Percentiles rank a stretch among this genome's conserved stretches.
These are phyloP conservation scores for Leptura quadrifasciata DNA, from an alignment of 2,888 invertebrate genomes.

Conservation along the genomic window DNA sequence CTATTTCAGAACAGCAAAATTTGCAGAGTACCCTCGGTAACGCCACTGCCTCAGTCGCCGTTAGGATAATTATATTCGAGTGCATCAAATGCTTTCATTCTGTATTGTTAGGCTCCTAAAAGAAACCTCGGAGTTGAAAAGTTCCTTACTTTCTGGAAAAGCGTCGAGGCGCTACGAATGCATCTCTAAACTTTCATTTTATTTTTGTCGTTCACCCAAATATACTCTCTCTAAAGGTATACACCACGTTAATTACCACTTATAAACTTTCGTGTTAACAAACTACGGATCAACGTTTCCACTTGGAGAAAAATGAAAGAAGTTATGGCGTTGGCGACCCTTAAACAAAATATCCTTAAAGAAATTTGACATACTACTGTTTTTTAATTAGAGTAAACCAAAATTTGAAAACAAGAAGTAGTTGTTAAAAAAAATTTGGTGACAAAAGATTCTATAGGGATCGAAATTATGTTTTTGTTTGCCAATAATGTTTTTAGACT, in stretches of 20 bases:
- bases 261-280: background rate
- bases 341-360: no score
- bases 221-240: background rate
- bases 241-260: background rate
- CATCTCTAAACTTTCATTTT: background rate
- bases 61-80: background rate
- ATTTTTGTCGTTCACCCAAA: background rate
- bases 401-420: background rate
- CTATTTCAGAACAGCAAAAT: no score
- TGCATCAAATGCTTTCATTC: background rate
- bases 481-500: no score
- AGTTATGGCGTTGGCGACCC: background rate
- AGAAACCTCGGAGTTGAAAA: background rate
- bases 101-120: constrained; percentile 3
- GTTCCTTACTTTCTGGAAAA: background rate
- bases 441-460: no score
- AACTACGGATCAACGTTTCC: background rate
- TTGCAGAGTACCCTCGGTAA: background rate
- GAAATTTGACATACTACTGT: no score
- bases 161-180: background rate
- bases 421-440: no score
- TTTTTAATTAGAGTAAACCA: background rate
- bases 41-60: background rate
- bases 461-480: no score
- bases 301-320: background rate